phyloP scores from a whole-genome alignment of 1,140 invertebrate species.

The Cephus cinctus region DNA sequence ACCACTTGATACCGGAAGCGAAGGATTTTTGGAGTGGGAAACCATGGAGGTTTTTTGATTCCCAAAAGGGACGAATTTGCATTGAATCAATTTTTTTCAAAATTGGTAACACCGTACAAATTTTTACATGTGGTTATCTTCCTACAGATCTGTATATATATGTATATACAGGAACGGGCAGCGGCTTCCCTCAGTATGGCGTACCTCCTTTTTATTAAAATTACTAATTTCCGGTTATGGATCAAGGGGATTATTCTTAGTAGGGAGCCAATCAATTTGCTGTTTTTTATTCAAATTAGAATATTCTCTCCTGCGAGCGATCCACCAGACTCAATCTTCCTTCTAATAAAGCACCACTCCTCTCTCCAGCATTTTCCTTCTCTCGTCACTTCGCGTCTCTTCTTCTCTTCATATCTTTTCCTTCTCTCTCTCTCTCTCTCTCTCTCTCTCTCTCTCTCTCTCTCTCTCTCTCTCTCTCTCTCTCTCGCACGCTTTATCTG shows the following conservation, averaged over 20 bases:
- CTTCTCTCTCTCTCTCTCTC: constrained; percentile 1
- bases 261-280: constrained; percentile 29
- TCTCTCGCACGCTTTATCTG: no score
- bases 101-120: neutral
- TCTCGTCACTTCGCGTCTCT: no score
- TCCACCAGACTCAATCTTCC: constrained; percentile 13
- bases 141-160: neutral
- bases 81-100: neutral
- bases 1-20: no score
- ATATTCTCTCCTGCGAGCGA: neutral
- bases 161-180: no score
- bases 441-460: neutral
- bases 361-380: no score
- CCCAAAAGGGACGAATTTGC: no score
- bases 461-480: constrained; percentile 1
- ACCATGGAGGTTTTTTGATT: no score
- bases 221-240: constrained; percentile 39
- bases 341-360: no score
- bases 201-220: constrained; percentile 29
- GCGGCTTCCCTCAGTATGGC: neutral
- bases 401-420: no score
- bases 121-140: neutral
- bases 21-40: no score
- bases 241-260: constrained; percentile 25
- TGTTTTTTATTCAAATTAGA: constrained; percentile 19